These are phyloP conservation scores for Lates calcarifer DNA, from an alignment of 2,113 vertebrate species.

Conservation along the genomic window DNA sequence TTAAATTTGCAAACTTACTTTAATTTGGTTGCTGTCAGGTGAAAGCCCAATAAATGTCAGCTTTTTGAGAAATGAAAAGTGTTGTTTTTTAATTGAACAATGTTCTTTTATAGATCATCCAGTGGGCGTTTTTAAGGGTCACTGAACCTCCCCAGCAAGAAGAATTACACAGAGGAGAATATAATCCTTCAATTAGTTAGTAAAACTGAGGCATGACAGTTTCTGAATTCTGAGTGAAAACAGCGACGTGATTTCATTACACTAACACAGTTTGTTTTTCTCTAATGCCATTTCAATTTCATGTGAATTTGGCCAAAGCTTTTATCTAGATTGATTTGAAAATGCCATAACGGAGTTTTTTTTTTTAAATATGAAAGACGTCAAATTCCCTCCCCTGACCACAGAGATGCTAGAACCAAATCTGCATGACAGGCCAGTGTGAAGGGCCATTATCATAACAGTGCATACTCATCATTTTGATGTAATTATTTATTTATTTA, in stretches of 20 bases:
- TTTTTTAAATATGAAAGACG: neutral
- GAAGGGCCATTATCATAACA: conserved; percentile 31
- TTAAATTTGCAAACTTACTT: neutral
- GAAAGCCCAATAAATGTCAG: neutral
- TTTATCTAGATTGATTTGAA: conserved; percentile 57
- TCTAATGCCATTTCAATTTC: conserved; percentile 38
- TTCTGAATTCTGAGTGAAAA: conserved; percentile 18
- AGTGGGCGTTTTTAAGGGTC: neutral
- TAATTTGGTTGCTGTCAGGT: neutral
- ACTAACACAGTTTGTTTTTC: conserved; percentile 12
- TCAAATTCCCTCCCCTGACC: neutral
- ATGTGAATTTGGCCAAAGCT: conserved; percentile 39
- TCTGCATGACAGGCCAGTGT: neutral
- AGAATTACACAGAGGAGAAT: conserved; percentile 7
- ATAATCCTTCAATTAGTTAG: conserved; percentile 23
- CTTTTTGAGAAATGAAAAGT: neutral
- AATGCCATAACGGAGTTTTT: conserved; percentile 15
- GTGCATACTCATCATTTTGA: conserved; percentile 4
- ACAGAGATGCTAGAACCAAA: neutral
- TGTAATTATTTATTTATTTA: conserved; percentile 9
- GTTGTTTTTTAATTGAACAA: neutral
- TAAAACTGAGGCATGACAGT: conserved; percentile 23
- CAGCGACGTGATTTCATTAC: conserved; percentile 23
- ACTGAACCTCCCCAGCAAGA: neutral
- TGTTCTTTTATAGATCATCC: neutral